Evolutionary conservation across 2,797 vertebrate species (phyloP), one percentile per base, ranked within the genome.

Genomic region (Florisuga fusca): DNA sequence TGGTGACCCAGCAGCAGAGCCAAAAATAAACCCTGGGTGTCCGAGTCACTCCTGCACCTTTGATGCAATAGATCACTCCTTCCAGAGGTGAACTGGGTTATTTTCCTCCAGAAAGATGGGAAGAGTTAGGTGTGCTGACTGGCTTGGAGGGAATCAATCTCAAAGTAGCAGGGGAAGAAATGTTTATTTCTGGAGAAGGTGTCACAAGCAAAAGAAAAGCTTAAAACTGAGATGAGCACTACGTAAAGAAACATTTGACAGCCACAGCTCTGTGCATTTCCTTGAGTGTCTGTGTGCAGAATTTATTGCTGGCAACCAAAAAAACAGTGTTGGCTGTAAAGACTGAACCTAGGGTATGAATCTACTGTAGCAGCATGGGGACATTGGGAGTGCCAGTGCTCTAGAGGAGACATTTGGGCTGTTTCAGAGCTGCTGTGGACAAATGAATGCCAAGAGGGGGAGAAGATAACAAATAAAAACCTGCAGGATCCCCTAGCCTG

Each of bases 221-320:
- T 84, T 41, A 51, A 83, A 87, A 75, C 84, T 38, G 62, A 72
- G 78, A 0, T 80, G 78, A 89, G 46, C 45, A 21, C 1, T 10
- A 61, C 59, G 41, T 87, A 74, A 89, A 95, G 87, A 87, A 96
- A 45, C 15, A 21, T 38, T 84, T 91, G 87, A 87, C 75, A 94
- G 68, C n/a, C 58, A 90, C n/a, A 58, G 69, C 54, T 59, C 69
- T 89, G 84, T 88, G 55, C 59, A 80, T 75, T 78, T 54, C 27
- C 82, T 93, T 58, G 72, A 87, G 58, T 69, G 59, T 76, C 74
- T 81, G 54, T 38, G 71, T 55, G 58, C 66, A 89, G 71, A 85
- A 93, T 79, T 85, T 57, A 77, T 54, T 74, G 86, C 92, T 90
- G 84, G 53, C n/a, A 68, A 86, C 69, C n/a, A 46, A 57, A 67